Conservation (phyloP, 2,888 invertebrate species). For the Philopedon plagiatum region DNA sequence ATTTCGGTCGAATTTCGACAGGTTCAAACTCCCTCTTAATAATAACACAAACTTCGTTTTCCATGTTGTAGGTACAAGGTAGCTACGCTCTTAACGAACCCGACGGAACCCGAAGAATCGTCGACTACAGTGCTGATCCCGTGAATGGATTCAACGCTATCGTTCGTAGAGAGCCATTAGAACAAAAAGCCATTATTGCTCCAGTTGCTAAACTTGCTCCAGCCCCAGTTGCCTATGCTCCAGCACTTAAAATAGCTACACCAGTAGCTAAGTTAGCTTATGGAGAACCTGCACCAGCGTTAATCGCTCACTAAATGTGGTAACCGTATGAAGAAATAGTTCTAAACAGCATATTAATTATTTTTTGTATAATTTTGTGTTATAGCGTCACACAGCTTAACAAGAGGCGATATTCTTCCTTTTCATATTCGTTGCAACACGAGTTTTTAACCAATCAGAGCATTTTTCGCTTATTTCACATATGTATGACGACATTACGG, state of each 20-base stretch:
- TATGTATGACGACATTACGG: no score
- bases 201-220: constrained; percentile 57
- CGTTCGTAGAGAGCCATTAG: constrained; percentile 70
- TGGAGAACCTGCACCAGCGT: constrained; percentile 56
- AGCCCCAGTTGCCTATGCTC: constrained; percentile 17
- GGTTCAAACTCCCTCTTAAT: no score
- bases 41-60: no score
- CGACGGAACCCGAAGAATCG: constrained; percentile 77
- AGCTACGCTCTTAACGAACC: constrained; percentile 72
- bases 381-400: no score
- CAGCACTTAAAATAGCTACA: constrained; percentile 55
- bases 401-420: no score
- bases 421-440: no score
- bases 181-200: constrained; percentile 53
- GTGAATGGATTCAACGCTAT: constrained; percentile 73
- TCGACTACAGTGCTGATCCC: constrained; percentile 74
- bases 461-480: no score
- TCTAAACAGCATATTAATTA: neutral
- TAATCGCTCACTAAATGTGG: neutral
- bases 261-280: constrained; percentile 49
- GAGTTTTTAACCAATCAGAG: no score
- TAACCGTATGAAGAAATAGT: constrained; percentile 8
- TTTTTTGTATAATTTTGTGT: no score
- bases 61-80: constrained; percentile 67
- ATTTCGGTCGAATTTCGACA: no score